Base-by-base conservation (phyloP, 2,797 vertebrate genomes). In the Micromesistius poutassou region DNA sequence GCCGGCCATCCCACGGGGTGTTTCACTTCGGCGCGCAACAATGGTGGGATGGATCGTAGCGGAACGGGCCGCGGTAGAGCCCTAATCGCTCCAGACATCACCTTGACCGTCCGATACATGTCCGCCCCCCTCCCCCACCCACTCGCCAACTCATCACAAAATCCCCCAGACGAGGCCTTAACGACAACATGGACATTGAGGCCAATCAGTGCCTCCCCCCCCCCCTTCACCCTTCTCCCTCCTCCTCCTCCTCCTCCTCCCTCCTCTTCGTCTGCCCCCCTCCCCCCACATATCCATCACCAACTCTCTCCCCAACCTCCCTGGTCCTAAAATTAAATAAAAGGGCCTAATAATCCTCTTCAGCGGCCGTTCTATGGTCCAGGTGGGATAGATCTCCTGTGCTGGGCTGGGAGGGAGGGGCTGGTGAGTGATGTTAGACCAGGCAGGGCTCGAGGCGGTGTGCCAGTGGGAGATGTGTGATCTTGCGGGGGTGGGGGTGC, bases 301-400 rank as follows among this genome's bases (percentile, higher is more conserved):
- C 16, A 13, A 19, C n/a, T 35, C 33, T 35, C 33, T 50, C 42
- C 42, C 42, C 42, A 10, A 2, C 40, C 40, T 14, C 77, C 78
- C 83, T 74, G 42, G 1, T 50, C 13, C 42, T 50, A 50, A 50
- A 50, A 50, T 50, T 82, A 79, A 74, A 70, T 50, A 83, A 79
- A 74, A 70, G 77, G 79, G 81, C 71, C 82, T 86, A 83, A 85
- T 85, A n/a, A n/a, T 86, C 81, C 79, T 79, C 79, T 73, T 35
- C 73, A 83, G 86, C 86, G 78, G 84, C 81, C 86, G 81, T 80
- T 81, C 88, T 87, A 82, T 78, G 76, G 22, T 3, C 30, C 82
- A 81, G 91, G 92, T 90, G 91, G 86, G 88, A 86, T 87, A 79
- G 84, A 84, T 87, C 83, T 90, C 87, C 83, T 46, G 42, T 46